Base-by-base conservation (phyloP, 2,797 vertebrate species). In the Hyperoplus lanceolatus region DNA sequence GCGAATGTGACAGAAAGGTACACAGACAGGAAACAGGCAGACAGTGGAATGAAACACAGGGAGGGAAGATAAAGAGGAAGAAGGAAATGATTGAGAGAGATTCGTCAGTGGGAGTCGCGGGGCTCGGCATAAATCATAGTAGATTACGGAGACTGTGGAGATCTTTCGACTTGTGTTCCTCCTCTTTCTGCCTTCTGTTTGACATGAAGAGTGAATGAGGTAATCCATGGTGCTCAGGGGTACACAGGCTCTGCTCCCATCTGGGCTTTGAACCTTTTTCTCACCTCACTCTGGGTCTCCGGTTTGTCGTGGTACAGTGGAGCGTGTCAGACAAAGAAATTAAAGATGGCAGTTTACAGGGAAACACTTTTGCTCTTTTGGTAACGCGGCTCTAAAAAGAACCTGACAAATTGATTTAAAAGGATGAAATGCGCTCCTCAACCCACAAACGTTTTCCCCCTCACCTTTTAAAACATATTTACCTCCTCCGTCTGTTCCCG, bases 301-400 rank as follows among this genome's bases (percentile, higher is more conserved):
- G 81, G 92, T 91, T 91, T 89, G 88, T 86, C 82, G 83, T 78
- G 86, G 81, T 85, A 80, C 80, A 66, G 84, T 79, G 76, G 61
- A 76, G 85, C 84, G 71, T 75, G 92, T 94, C 93, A 94, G 84
- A 95, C 89, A 93, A 93, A 92, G 93, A 94, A 94, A 95, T 94
- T 93, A 93, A 92, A 93, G 89, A 91, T 94, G 92, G 89, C 93
- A 95, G 92, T 93, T 95, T 94, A 94, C 93, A 92, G 89, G 88
- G 92, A 90, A 92, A 91, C 90, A 91, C 88, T 91, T 88, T 29
- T 64, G 78, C 89, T 92, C 91, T 92, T 91, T 85, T 82, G 88
- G 86, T 88, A 82, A 87, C 79, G 60, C 81, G 14, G 73, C 86
- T 87, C 82, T 55, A 50, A 83, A 88, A 91, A 79, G 82, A 92